Evolutionary conservation across 2,888 invertebrate species (phyloP), one percentile per base, ranked within the genome.

Genomic region (Melanotus villosus): DNA sequence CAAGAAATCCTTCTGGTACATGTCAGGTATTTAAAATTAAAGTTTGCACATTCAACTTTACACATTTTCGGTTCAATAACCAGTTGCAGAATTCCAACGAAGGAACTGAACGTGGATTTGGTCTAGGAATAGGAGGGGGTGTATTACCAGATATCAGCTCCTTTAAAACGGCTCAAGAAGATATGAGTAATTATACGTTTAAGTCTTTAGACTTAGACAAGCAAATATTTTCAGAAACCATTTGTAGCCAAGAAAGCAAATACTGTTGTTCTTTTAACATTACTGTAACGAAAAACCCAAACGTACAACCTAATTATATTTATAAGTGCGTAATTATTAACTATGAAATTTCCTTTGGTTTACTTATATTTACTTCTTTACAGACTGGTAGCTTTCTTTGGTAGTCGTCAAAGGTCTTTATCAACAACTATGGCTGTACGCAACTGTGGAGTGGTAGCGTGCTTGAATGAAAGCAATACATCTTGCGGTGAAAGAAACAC

Each of bases 361-460:
- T 38, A 10, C 30, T 34, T 26, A 32, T 4, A 21, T 34, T 34
- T 16, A 58, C n/a, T 38, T n/a, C n/a, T 1, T 52, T 52, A 32
- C 4, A 52, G 52, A 9, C 58, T 78, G 21, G 65, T 68, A 0
- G 70, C 75, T 18, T 78, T 73, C 54, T 67, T 74, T 62, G 78
- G 78, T 6, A 68, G 68, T 1, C 68, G 73, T 12, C 23, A 30
- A 7, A 63, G 72, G 1, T 70, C 68, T 9, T 45, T 12, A 0
- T 43, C 47, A 4, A 34, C 57, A 36, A 67, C 54, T 1, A 66
- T 75, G 7, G 78, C 77, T 1, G 30, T 77, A 7, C 69, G 74
- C 16, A 73, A 73, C 10, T 78, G 78, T 68, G 77, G 74, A 1
- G 12, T 78, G n/a, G 64, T 78, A 5, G 73, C 75, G 0, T 78